Base-by-base conservation (phyloP, 2,113 vertebrate species). In the Caloenas nicobarica region DNA sequence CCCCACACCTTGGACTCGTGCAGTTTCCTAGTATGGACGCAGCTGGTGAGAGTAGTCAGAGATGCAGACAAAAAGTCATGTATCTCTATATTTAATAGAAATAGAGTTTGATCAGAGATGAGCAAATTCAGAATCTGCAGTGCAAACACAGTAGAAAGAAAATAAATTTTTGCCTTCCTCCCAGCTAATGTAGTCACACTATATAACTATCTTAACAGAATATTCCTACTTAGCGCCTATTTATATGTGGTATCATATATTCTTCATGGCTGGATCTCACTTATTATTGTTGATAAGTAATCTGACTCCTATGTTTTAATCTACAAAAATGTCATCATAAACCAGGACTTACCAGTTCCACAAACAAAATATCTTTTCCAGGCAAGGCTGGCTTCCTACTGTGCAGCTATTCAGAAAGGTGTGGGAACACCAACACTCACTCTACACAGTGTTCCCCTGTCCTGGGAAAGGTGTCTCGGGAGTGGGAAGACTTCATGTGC, bases 381-480 rank as follows among this genome's bases (percentile, higher is more conserved):
- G 86, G 84, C 19, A 57, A 89, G 40, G 19, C 58, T 87, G 44
- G 21, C 38, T 91, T 76, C 44, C 53, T 36, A 31, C 68, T 38
- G 16, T 53, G 58, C 40, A 76, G 72, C 80, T 81, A 85, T 85
- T 96, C 78, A 86, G 91, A 85, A 89, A 88, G 57, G 70, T 87
- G 61, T 76, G 81, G 70, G 86, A 93, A 93, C 66, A 87, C 66
- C 71, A 92, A 48, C 81, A 29, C 18, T 65, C 65, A 24, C 36
- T 46, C 54, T 40, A 82, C 44, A 93, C 92, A 96, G 66, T 91
- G 79, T 60, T 86, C 11, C 48, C 58, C 83, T 92, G 83, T 96
- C 72, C 54, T 73, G 18, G 54, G 31, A 87, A 90, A 94, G 81
- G 61, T 81, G 73, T 89, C 84, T 87, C 17, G 53, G 44, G 40